A percentile compares a stretch with the other conserved stretches of the same genome.
Conservation (phyloP, 2,888 invertebrate species). For the Agrilus cyanescens region DNA sequence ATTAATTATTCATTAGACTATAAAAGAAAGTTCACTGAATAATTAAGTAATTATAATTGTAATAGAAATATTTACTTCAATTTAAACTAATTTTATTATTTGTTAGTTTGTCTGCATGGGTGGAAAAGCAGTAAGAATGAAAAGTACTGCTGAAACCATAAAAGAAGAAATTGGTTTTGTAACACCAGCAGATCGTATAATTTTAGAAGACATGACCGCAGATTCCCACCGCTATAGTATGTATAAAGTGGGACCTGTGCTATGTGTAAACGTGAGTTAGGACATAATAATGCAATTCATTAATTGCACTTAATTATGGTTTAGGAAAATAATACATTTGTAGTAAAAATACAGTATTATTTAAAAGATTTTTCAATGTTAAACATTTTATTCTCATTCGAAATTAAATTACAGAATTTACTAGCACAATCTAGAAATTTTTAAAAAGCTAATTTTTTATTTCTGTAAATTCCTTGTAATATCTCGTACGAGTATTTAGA, state of each 20-base stretch:
- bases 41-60: neutral
- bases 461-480: slow-evolving; percentile 1
- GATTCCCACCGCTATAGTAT: slow-evolving; percentile 50
- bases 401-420: too few relatives aligned
- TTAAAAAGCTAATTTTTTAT: neutral
- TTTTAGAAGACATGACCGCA: slow-evolving; percentile 43
- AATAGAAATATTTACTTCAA: neutral
- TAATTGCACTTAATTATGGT: too few relatives aligned
- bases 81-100: neutral
- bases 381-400: too few relatives aligned
- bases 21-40: too few relatives aligned
- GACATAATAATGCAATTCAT: too few relatives aligned
- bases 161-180: slow-evolving; percentile 37
- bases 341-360: too few relatives aligned
- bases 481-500: too few relatives aligned
- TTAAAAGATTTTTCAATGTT: too few relatives aligned
- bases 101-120: slow-evolving; percentile 56
- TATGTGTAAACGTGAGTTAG: slow-evolving; percentile 40
- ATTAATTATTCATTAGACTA: too few relatives aligned
- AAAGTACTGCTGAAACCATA: slow-evolving; percentile 47
- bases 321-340: too few relatives aligned
- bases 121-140: slow-evolving; percentile 54
- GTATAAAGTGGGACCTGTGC: slow-evolving; percentile 55
- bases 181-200: slow-evolving; percentile 30
- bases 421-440: too few relatives aligned